phyloP scores from a whole-genome alignment of 2,888 invertebrate species.

The Drosophila setosimentum region DNA sequence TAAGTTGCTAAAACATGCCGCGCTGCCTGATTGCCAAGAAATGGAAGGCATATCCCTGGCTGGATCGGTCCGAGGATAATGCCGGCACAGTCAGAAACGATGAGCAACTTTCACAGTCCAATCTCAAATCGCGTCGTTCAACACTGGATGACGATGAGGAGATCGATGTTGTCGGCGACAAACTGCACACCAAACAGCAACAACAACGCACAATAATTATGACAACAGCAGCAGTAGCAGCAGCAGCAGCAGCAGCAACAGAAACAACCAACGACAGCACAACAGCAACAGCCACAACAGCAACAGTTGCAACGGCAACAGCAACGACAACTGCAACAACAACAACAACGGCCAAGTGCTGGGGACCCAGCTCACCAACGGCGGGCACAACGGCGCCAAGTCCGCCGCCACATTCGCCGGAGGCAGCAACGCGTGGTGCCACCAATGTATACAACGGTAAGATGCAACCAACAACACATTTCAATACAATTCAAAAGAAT shows the following conservation, averaged over 20 bases:
- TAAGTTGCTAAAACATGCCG: conserved; percentile 89
- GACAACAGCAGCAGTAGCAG: conserved; percentile 56
- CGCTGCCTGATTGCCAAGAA: conserved; percentile 98
- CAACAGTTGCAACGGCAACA: conserved; percentile 45
- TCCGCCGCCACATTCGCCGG: conserved; percentile 89
- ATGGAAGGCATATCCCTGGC: conserved; percentile 95
- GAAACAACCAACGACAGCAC: conserved; percentile 23
- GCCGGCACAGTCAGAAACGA: conserved; percentile 60
- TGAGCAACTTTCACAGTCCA: conserved; percentile 63
- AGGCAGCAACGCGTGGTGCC: conserved; percentile 88
- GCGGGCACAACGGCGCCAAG: conserved; percentile 91
- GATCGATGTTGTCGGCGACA: conserved; percentile 94
- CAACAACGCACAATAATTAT: conserved; percentile 65
- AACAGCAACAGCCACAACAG: conserved; percentile 39
- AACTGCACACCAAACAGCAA: conserved; percentile 84
- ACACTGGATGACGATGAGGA: conserved; percentile 90
- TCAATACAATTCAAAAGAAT: no score
- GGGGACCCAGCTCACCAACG: conserved; percentile 91
- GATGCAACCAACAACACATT: conserved; percentile 69
- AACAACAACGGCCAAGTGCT: conserved; percentile 86
- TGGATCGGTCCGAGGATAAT: conserved; percentile 87
- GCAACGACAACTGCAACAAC: conserved; percentile 56
- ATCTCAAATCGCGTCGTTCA: conserved; percentile 86
- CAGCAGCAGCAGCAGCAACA: conserved; percentile 52
- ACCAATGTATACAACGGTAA: conserved; percentile 91